Base-by-base conservation (phyloP, 53 echinoderm and acorn worm species). In the Actinopyga echinites region DNA sequence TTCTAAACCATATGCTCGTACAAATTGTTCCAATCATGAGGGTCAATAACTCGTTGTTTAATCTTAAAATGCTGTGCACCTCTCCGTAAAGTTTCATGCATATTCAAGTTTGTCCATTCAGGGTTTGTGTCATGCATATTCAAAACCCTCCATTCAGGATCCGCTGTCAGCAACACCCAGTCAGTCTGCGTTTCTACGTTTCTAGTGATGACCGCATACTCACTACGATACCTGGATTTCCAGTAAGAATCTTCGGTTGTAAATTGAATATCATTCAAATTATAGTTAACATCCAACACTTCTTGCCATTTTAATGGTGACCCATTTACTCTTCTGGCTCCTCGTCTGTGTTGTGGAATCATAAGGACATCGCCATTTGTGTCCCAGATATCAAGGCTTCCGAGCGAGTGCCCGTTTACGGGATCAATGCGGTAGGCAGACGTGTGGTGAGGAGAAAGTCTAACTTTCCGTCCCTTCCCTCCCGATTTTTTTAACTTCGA, bases 1-100 rank as follows among this genome's bases (percentile, higher is more conserved):
- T 40, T 40, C 15, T 49, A 75, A 44, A 75, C 75, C 75, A 75
- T 75, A 8, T 75, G 75, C 25, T 75, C 75, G 45, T 75, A 75
- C 7, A 75, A 42, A 75, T 24, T 75, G 42, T 75, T 44, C 75
- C 75, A 75, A 53, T 44, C 30, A 25, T 49, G 45, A 5, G 44
- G 45, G 45, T 75, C 75, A 8, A 75, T 28, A 23, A 49, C n/a
- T 24, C 9, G 45, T 26, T 75, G 7, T 2, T 49, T 42, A 25
- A 28, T 75, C 17, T 49, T 49, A 15, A 49, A 15, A 2, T 49
- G 13, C 7, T 8, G 49, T 49, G 13, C 17, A 0, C 15, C 49
- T 49, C 49, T 49, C 17, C 17, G 13, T 17, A 10, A 2, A 15
- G 49, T 17, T 17, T 49, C 49, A 15, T 49, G 49, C 49, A 49